Percentiles rank a stretch among this genome's conserved stretches.
phyloP scores from a whole-genome alignment of 1,140 invertebrate species.

The Lasaia peninsularis region DNA sequence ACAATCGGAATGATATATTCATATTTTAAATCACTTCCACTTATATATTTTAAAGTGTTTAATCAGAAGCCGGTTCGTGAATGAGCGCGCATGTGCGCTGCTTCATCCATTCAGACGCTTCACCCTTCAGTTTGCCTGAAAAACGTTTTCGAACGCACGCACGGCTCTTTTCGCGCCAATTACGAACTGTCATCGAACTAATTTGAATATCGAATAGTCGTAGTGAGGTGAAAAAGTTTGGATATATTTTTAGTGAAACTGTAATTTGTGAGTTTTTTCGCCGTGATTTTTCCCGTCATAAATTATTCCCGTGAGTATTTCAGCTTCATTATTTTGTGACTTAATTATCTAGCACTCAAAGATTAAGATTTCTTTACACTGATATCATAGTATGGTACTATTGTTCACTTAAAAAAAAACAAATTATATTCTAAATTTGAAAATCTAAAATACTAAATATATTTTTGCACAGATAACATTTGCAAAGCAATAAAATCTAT shows the following conservation, averaged over 20 bases:
- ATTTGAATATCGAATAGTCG: slow-evolving; percentile 35
- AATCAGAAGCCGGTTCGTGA: slow-evolving; percentile 17
- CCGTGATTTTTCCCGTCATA: not conserved
- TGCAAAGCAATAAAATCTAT: too few species aligned
- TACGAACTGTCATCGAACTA: slow-evolving; percentile 40
- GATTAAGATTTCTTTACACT: too few species aligned
- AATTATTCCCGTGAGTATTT: too few species aligned
- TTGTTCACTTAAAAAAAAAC: too few species aligned
- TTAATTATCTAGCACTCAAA: too few species aligned
- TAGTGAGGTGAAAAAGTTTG: slow-evolving; percentile 11
- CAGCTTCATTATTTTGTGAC: too few species aligned
- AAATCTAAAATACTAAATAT: too few species aligned
- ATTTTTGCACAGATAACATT: too few species aligned
- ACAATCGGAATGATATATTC: too few species aligned
- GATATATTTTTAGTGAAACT: not conserved
- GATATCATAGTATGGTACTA: too few species aligned
- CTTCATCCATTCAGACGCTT: slow-evolving; percentile 40
- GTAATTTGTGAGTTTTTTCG: not conserved
- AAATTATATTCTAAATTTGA: too few species aligned
- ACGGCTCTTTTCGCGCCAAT: slow-evolving; percentile 36
- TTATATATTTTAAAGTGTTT: too few species aligned
- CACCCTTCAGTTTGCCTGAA: slow-evolving; percentile 56
- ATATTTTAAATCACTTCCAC: not conserved
- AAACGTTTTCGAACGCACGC: slow-evolving; percentile 43
- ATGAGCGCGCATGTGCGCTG: slow-evolving; percentile 54